Percentiles rank a stretch among this genome's conserved stretches.
Conservation (phyloP, 2,797 vertebrate genomes). For the Pseudochaenichthys georgianus region DNA sequence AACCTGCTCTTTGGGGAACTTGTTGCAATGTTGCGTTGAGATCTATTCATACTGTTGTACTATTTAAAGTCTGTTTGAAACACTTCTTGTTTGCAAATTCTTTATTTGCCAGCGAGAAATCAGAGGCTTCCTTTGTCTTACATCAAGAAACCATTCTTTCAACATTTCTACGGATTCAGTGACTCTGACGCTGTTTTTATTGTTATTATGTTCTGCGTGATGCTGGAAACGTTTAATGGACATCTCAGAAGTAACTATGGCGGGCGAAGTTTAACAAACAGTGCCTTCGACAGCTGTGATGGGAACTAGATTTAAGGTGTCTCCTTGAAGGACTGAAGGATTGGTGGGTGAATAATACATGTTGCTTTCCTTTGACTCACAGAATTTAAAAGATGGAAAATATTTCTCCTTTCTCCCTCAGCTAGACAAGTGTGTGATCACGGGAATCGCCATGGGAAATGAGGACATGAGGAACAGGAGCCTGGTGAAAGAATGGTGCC, state of each 20-base stretch:
- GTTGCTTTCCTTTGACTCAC: not conserved
- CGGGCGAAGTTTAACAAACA: not conserved
- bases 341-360: not conserved
- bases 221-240: not conserved
- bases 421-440: constrained; percentile 95
- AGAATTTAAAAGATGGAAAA: constrained; percentile 4
- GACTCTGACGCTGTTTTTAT: not conserved
- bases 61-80: not conserved
- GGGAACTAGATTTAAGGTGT: not conserved
- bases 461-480: constrained; percentile 91
- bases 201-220: not conserved
- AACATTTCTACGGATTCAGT: not conserved
- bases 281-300: not conserved
- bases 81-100: not conserved
- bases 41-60: not conserved
- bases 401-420: constrained; percentile 60
- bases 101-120: not conserved
- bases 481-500: constrained; percentile 91
- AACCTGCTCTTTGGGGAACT: too few species aligned
- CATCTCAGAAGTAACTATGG: not conserved
- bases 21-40: not conserved
- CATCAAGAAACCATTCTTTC: not conserved
- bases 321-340: not conserved
- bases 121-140: not conserved
- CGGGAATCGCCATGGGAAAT: constrained; percentile 88